A percentile compares a stretch with the other conserved stretches of the same genome.
Conservation (phyloP, 2,888 invertebrate species). For the Dexiosoma caninum region DNA sequence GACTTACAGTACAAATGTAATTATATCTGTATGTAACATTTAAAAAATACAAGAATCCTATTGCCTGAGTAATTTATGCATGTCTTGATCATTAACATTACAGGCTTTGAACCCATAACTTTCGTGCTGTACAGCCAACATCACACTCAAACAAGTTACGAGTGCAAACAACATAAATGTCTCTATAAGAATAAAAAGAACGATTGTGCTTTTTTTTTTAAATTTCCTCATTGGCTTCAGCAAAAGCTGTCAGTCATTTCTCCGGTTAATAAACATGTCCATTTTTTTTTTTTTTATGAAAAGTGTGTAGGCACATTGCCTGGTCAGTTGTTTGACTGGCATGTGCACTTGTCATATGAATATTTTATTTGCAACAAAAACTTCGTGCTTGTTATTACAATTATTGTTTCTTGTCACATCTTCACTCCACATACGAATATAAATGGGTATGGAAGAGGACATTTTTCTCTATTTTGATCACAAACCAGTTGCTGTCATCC, state of each 20-base stretch:
- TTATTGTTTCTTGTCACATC: neutral
- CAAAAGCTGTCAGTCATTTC: conserved; percentile 49
- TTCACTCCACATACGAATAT: neutral
- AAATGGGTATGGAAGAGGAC: neutral
- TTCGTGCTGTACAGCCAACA: too few species aligned
- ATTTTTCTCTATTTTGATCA: conserved; percentile 43
- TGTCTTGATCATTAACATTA: too few species aligned
- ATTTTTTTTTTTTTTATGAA: conserved; percentile 11
- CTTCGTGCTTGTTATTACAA: neutral
- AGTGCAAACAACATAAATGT: too few species aligned
- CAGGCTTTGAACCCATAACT: too few species aligned
- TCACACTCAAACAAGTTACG: too few species aligned
- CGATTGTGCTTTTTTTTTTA: neutral
- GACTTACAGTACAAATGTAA: too few species aligned
- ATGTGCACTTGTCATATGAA: conserved; percentile 51
- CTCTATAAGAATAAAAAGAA: too few species aligned
- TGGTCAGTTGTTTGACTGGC: conserved; percentile 24
- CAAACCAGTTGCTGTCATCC: conserved; percentile 55
- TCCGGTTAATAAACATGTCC: conserved; percentile 51
- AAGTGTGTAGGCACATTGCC: conserved; percentile 37
- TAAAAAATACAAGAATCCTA: too few species aligned
- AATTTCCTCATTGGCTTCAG: conserved; percentile 2
- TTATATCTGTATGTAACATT: too few species aligned
- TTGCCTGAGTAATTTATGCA: too few species aligned
- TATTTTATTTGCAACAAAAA: conserved; percentile 45